Conservation (phyloP, 2,113 vertebrate species). For the Regulus satrapa region DNA sequence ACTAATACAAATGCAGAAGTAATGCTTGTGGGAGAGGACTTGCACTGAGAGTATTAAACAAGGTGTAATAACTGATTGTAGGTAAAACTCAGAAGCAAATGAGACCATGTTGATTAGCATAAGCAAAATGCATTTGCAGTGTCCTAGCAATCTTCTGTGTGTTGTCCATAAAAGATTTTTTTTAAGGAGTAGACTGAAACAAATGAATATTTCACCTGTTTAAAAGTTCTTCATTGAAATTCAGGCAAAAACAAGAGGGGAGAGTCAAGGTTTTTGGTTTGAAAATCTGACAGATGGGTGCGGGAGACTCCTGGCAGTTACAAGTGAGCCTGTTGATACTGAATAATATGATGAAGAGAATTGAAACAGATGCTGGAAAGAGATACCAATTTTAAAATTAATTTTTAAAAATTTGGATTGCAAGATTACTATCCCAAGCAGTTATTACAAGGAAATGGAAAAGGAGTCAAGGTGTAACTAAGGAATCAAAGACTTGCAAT, state of each 20-base stretch:
- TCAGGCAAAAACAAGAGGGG: neutral
- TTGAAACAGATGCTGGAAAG: neutral
- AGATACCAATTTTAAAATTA: neutral
- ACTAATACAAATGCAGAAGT: neutral
- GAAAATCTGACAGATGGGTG: neutral
- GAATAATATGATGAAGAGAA: neutral
- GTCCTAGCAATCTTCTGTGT: neutral
- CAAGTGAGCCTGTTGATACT: neutral
- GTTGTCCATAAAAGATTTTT: neutral
- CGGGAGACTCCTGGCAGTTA: neutral
- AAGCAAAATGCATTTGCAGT: neutral
- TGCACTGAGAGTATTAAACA: neutral
- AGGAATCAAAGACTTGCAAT: neutral
- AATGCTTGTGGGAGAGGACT: neutral
- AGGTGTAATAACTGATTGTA: neutral
- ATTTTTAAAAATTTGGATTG: neutral
- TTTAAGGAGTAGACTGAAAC: neutral
- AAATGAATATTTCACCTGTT: neutral
- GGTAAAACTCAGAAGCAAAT: neutral
- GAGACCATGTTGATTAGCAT: neutral
- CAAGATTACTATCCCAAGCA: neutral
- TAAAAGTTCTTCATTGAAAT: neutral
- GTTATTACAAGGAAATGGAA: neutral
- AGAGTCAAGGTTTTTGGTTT: neutral
- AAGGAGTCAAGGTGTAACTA: neutral